Base-by-base conservation (phyloP, 2,797 vertebrate genomes). In the Mycteria americana region DNA sequence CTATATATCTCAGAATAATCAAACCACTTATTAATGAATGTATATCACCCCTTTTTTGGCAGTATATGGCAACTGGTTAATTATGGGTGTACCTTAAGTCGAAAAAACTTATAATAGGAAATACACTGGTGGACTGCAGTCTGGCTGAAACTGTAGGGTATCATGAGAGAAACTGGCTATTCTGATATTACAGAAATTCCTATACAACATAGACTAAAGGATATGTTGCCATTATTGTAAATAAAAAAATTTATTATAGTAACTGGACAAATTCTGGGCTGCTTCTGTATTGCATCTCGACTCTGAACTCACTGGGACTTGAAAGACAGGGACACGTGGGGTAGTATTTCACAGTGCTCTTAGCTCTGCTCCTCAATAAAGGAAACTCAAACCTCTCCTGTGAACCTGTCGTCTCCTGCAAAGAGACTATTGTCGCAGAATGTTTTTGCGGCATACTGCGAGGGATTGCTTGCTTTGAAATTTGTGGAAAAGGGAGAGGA, bases 311-410 rank as follows among this genome's bases (percentile, higher is more conserved):
- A 43, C 60, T 48, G 50, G 53, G 85, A 50, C 51, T 88, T 94
- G 77, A 89, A 94, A 89, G 75, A 85, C 37, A 45, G 51, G 75
- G 87, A 93, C 92, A 78, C 31, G 73, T 33, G 65, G 84, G 57
- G 68, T 91, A 87, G 64, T 67, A 31, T 94, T 95, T 95, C 86
- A 91, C 56, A 74, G 37, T 35, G 48, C 63, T 94, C 31, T 92
- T 93, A 88, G 60, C 43, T 88, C 64, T 87, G 25, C 41, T 87
- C 13, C 43, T 88, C 75, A 63, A 2, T 79, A 91, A 92, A 89
- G n/a, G 91, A 91, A 93, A 94, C 41, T 70, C 77, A 80, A 91
- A 92, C 37, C 41, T 74, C 54, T 89, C 37, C 41, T 87, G 60
- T 91, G 88, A 79, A 92, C 59, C 70, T 93, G 28, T 25, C 67